Evolutionary conservation across 2,797 vertebrate genomes (phyloP).

Genomic region (Garrulus glandarius): DNA sequence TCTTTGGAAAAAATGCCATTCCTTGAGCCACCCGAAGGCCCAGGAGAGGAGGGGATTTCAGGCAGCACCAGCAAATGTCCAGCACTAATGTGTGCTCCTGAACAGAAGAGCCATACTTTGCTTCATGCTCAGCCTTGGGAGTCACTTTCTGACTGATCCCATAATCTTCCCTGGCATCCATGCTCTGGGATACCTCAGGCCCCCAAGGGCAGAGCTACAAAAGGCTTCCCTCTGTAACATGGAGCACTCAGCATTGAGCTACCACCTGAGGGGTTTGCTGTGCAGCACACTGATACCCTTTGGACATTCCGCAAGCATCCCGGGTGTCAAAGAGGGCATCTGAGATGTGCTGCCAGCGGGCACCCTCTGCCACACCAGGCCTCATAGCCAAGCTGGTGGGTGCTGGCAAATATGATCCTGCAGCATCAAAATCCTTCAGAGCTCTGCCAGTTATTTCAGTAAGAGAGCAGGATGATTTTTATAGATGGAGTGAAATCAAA

Average conservation of each 20-base stretch:
- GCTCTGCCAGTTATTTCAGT: not conserved
- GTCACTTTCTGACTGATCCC: not conserved
- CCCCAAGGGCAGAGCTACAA: not conserved
- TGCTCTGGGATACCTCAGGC: fast-evolving
- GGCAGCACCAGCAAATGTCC: not conserved
- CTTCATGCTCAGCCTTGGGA: not conserved
- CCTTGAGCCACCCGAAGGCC: not conserved
- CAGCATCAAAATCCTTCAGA: not conserved
- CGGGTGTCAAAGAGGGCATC: not conserved
- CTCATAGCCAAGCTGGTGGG: not conserved
- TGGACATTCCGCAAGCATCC: fast-evolving
- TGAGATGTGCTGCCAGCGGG: fast-evolving
- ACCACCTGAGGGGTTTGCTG: fast-evolving
- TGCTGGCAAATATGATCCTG: not conserved
- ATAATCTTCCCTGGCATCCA: not conserved
- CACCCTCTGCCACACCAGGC: not conserved
- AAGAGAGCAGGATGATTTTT: not conserved
- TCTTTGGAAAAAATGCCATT: not conserved
- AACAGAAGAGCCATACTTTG: not conserved
- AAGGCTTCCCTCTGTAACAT: fast-evolving
- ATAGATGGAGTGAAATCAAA: not conserved
- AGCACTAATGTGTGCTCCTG: not conserved
- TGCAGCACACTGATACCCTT: fast-evolving
- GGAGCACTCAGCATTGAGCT: fast-evolving
- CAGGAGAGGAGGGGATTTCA: not conserved